Conservation (phyloP, 2,797 vertebrate species). For the Alca torda region DNA sequence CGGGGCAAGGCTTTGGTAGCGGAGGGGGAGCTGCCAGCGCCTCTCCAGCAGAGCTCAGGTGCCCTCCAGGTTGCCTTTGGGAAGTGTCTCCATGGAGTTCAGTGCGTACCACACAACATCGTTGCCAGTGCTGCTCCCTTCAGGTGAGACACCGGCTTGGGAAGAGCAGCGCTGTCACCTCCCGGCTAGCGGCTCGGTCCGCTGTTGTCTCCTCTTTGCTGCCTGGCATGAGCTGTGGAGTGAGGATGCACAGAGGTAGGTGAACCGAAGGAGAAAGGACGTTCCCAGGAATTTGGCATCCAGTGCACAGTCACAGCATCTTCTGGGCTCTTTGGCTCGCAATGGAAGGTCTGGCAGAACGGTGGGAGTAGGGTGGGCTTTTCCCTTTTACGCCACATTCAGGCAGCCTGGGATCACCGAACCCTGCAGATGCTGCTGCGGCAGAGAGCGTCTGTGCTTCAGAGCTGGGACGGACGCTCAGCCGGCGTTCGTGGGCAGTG, state of each 20-base stretch:
- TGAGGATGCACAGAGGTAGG: not conserved
- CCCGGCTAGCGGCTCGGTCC: not conserved
- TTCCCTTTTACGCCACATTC: no score
- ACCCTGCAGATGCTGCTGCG: not conserved
- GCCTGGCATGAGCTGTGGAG: fast-evolving
- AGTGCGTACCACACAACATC: fast-evolving
- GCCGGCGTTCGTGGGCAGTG: not conserved
- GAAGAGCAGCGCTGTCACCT: not conserved
- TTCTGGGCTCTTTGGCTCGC: not conserved
- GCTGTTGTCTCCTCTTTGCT: not conserved
- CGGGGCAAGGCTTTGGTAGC: no score
- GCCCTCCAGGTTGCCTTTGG: not conserved
- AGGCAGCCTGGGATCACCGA: not conserved
- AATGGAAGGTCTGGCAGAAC: not conserved
- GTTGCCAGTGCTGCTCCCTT: not conserved
- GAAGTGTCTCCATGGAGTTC: not conserved
- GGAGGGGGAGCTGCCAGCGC: not conserved
- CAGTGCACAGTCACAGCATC: fast-evolving
- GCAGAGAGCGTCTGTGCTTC: not conserved
- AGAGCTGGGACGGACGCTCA: not conserved
- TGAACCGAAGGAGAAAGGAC: not conserved
- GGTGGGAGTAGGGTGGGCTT: not conserved
- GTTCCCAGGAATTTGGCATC: not conserved
- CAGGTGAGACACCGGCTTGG: not conserved
- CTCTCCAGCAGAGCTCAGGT: not conserved